Evolutionary conservation across 2,113 vertebrate genomes (phyloP).

Genomic region (Caracal caracal): DNA sequence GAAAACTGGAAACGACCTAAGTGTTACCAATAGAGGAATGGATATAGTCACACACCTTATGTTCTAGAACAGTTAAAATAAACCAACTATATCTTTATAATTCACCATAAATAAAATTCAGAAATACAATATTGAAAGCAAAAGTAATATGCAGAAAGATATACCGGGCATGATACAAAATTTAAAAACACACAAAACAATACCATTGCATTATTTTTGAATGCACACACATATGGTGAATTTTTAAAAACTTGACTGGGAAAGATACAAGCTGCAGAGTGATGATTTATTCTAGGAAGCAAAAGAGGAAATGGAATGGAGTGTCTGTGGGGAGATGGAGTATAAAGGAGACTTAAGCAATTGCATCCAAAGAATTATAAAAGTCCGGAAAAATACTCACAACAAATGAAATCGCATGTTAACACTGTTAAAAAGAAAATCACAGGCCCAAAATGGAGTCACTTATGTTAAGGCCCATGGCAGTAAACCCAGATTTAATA

Average conservation of each 20-base stretch:
- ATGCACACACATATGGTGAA: neutral
- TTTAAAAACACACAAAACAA: neutral
- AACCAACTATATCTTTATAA: neutral
- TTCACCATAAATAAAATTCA: neutral
- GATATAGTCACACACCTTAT: neutral
- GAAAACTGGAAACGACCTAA: neutral
- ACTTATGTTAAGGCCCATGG: neutral
- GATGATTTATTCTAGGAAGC: neutral
- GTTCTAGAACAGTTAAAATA: conserved; percentile 16
- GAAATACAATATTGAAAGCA: neutral
- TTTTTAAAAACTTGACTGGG: neutral
- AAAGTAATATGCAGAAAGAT: neutral
- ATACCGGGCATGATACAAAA: neutral
- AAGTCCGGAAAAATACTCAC: neutral
- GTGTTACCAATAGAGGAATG: neutral
- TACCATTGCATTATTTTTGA: neutral
- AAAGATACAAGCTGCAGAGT: neutral
- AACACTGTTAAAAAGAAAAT: neutral
- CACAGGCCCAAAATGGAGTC: neutral
- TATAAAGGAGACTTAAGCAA: neutral
- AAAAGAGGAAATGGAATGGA: neutral
- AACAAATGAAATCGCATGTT: neutral
- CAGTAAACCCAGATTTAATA: neutral
- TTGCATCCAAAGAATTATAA: neutral
- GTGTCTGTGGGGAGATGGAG: neutral